Evolutionary conservation across 2,888 invertebrate genomes (phyloP).

Genomic region (Polietes domitor): DNA sequence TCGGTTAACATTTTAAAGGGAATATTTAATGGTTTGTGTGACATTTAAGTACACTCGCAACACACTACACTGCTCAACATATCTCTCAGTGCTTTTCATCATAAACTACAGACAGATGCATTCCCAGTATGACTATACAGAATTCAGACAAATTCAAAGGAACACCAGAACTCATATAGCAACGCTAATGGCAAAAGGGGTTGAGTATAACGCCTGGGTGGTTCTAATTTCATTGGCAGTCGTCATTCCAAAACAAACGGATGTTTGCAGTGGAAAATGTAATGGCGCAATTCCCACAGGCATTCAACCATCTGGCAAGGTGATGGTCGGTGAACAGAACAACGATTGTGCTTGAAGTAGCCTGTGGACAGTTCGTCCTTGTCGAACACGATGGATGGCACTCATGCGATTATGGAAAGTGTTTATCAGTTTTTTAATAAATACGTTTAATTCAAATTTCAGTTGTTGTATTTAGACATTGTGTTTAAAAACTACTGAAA

Average conservation of each 20-base stretch:
- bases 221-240: constrained; percentile 58
- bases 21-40: no score
- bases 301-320: constrained; percentile 70
- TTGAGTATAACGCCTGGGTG: constrained; percentile 74
- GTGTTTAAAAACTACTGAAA: no score
- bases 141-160: constrained; percentile 93
- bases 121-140: constrained; percentile 89
- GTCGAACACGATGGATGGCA: background rate
- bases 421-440: no score
- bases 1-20: no score
- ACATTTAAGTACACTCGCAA: no score
- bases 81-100: no score
- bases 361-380: no score
- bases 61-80: no score
- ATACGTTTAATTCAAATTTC: no score
- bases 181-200: constrained; percentile 82
- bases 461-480: no score
- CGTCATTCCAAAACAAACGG: constrained; percentile 40
- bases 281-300: constrained; percentile 68
- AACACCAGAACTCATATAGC: constrained; percentile 89
- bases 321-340: constrained; percentile 63
- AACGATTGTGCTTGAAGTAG: constrained; percentile 62
- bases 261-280: constrained; percentile 64
- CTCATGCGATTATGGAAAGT: no score
- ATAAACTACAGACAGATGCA: constrained; percentile 72